Percentiles rank a stretch among this genome's conserved stretches.
These are phyloP conservation scores for Amphilophus citrinellus DNA, from an alignment of 2,113 vertebrate genomes.

Conservation along the genomic window DNA sequence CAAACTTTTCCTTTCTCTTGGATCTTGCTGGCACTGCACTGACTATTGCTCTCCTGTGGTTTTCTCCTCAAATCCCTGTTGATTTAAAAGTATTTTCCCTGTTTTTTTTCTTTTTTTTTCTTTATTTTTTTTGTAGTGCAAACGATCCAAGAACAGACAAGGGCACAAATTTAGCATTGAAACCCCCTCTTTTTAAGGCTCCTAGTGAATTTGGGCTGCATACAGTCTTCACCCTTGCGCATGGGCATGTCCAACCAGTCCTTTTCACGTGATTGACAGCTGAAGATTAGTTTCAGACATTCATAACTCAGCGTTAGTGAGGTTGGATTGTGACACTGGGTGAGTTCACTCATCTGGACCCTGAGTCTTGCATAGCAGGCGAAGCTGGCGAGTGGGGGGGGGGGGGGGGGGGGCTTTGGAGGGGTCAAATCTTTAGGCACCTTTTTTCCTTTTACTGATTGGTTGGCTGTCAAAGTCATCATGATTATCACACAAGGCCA, in stretches of 20 bases:
- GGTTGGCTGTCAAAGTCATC: constrained; percentile 78
- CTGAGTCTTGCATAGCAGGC: constrained; percentile 84
- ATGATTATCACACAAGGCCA: constrained; percentile 79
- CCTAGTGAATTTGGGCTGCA: constrained; percentile 82
- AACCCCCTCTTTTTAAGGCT: constrained; percentile 80
- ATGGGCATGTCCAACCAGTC: constrained; percentile 57
- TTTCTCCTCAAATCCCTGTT: constrained; percentile 58
- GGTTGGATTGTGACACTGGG: constrained; percentile 60
- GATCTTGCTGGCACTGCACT: constrained; percentile 76
- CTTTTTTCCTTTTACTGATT: constrained; percentile 72
- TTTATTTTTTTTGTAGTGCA: constrained; percentile 68
- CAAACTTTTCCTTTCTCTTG: constrained; percentile 65
- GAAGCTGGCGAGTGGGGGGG: constrained; percentile 69
- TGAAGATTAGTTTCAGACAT: constrained; percentile 74
- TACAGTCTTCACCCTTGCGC: constrained; percentile 75
- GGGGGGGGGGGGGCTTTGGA: constrained; percentile 9
- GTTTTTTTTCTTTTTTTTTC: background rate
- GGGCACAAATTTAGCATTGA: constrained; percentile 71
- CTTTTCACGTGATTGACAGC: constrained; percentile 72
- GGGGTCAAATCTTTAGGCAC: constrained; percentile 77
- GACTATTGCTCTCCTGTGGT: constrained; percentile 61
- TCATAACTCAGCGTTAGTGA: constrained; percentile 70
- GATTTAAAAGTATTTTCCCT: constrained; percentile 56
- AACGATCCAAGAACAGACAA: constrained; percentile 79
- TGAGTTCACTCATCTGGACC: constrained; percentile 63